Evolutionary conservation across 1,140 invertebrate species (phyloP).

Genomic region (Cyrtorhinus lividipennis): DNA sequence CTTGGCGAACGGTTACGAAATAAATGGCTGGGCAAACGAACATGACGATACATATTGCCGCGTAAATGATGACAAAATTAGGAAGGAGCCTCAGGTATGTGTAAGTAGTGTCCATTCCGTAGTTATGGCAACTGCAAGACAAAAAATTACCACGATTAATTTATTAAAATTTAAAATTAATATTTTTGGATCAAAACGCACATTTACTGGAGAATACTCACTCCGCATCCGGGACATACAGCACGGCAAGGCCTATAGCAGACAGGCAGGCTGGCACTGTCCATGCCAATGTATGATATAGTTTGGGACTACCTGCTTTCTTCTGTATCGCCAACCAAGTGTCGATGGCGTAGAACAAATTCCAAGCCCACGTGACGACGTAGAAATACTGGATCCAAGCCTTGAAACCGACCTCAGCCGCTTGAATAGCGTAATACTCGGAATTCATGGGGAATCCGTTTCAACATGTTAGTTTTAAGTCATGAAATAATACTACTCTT

Average conservation of each 20-base stretch:
- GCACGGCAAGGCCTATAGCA: slow-evolving; percentile 45
- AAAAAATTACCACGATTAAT: slow-evolving; percentile 20
- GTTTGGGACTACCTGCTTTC: slow-evolving; percentile 35
- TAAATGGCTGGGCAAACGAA: slow-evolving; percentile 59
- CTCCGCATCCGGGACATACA: slow-evolving; percentile 63
- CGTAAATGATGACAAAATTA: slow-evolving; percentile 59
- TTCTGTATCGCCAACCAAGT: slow-evolving; percentile 51
- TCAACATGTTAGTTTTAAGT: no score
- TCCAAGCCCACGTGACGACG: slow-evolving; percentile 70
- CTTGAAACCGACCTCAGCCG: no score
- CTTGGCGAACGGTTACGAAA: slow-evolving; percentile 42
- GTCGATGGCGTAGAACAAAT: slow-evolving; percentile 64
- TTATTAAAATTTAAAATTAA: no score
- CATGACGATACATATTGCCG: slow-evolving; percentile 58
- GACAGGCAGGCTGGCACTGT: slow-evolving; percentile 50
- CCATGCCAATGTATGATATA: slow-evolving; percentile 57
- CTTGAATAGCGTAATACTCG: no score
- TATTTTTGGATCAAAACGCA: no score
- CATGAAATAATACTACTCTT: no score
- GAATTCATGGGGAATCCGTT: no score
- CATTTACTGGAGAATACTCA: no score
- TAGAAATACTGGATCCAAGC: slow-evolving; percentile 76
- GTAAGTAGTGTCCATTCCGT: slow-evolving; percentile 36
- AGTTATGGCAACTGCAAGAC: slow-evolving; percentile 52
- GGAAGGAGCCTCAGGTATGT: slow-evolving; percentile 43